Evolutionary conservation across 2,797 vertebrate species (phyloP).

Genomic region (Podarcis siculus): DNA sequence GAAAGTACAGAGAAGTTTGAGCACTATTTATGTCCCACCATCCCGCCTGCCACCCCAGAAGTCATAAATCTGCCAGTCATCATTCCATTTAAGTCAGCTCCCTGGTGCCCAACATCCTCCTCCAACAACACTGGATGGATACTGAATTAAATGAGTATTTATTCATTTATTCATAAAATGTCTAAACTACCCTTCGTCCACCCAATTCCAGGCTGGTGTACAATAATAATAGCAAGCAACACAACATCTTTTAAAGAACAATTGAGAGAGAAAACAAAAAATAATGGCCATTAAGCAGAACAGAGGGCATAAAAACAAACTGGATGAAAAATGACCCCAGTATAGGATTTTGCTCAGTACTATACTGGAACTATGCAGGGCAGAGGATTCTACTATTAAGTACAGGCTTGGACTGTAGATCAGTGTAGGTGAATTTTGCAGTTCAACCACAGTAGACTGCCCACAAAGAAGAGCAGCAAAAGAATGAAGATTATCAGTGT

Average conservation of each 20-base stretch:
- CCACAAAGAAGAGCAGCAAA: slow-evolving; percentile 18
- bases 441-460: not conserved
- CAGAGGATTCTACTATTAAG: not conserved
- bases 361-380: not conserved
- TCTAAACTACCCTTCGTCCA: not conserved
- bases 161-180: not conserved
- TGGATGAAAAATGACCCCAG: not conserved
- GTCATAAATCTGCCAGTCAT: not conserved
- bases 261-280: not conserved
- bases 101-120: not conserved
- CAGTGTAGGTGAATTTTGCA: not conserved
- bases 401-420: not conserved
- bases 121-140: not conserved
- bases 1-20: not conserved
- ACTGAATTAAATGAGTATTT: not conserved
- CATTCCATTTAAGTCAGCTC: not conserved
- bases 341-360: not conserved
- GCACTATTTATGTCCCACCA: not conserved
- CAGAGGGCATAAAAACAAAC: not conserved
- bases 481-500: slow-evolving; percentile 16
- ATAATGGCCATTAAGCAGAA: not conserved
- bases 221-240: not conserved
- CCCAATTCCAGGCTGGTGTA: not conserved
- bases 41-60: not conserved
- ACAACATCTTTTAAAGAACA: no score